Evolutionary conservation across 2,888 invertebrate species (phyloP).

Genomic region (Myathropa florea): DNA sequence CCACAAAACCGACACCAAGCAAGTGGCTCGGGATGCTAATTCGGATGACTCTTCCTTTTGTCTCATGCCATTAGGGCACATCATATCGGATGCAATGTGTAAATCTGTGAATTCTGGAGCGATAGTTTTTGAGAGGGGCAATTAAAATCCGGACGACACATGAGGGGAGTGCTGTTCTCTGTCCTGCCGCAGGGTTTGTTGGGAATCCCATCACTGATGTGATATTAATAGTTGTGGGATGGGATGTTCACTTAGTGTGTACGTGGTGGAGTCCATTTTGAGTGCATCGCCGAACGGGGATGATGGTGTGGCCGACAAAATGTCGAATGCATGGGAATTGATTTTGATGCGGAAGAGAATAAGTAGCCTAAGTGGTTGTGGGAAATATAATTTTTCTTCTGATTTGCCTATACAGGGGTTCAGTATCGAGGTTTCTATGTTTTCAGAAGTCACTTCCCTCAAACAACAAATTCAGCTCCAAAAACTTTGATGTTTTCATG

Average conservation of each 20-base stretch:
- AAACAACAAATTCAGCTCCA: too few species aligned
- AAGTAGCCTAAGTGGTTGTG: not conserved
- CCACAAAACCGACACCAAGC: constrained; percentile 44
- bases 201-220: constrained; percentile 46
- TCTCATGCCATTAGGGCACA: constrained; percentile 35
- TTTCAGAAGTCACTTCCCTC: too few species aligned
- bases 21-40: constrained; percentile 44
- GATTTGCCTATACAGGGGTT: too few species aligned
- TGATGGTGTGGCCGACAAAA: constrained; percentile 14
- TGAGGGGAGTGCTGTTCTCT: constrained; percentile 27
- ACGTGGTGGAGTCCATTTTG: not conserved
- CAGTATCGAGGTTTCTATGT: too few species aligned
- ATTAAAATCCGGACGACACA: constrained; percentile 22
- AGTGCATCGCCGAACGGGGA: not conserved
- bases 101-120: constrained; percentile 1
- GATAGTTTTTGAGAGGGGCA: constrained; percentile 27
- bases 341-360: not conserved
- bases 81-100: constrained; percentile 16
- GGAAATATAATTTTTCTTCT: not conserved
- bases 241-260: constrained; percentile 4
- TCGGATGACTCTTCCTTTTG: constrained; percentile 45
- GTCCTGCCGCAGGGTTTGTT: constrained; percentile 15
- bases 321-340: constrained; percentile 19
- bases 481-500: too few species aligned
- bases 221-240: constrained; percentile 52